A percentile compares a stretch with the other conserved stretches of the same genome.
These are phyloP conservation scores for Manduca sexta DNA, from an alignment of 1,140 invertebrate genomes.

Conservation along the genomic window DNA sequence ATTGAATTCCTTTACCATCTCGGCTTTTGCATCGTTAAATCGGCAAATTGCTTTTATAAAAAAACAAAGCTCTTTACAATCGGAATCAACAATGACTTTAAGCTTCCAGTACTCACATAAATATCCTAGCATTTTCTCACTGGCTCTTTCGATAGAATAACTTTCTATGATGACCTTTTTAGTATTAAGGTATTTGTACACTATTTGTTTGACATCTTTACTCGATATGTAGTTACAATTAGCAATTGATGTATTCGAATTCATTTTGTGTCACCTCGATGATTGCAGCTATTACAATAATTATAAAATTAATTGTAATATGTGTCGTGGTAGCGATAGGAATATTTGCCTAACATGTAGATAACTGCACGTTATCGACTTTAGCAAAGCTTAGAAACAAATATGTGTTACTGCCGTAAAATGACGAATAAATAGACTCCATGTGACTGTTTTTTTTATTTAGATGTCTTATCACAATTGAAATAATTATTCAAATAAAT, in stretches of 20 bases:
- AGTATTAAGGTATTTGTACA: constrained; percentile 22
- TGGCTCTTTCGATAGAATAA: constrained; percentile 35
- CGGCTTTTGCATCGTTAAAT: constrained; percentile 48
- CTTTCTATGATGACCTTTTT: constrained; percentile 22
- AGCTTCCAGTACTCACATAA: constrained; percentile 56
- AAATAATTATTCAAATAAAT: neutral
- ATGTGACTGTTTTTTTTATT: too few species aligned
- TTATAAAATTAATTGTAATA: neutral
- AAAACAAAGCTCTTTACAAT: constrained; percentile 28
- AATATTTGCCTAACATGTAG: too few species aligned
- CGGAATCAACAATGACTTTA: constrained; percentile 22
- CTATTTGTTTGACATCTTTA: constrained; percentile 36
- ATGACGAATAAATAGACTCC: neutral
- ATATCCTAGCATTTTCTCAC: constrained; percentile 59
- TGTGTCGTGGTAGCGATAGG: neutral
- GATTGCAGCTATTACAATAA: neutral
- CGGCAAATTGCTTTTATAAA: constrained; percentile 55
- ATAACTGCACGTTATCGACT: constrained; percentile 1
- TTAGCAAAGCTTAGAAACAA: neutral
- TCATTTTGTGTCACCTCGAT: neutral
- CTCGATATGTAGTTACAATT: constrained; percentile 47
- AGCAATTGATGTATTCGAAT: constrained; percentile 24
- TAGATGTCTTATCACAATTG: too few species aligned
- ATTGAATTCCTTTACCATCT: constrained; percentile 45
- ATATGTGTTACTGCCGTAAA: neutral